phyloP scores from a whole-genome alignment of 2,888 invertebrate species.

The Salpingus planirostris region DNA sequence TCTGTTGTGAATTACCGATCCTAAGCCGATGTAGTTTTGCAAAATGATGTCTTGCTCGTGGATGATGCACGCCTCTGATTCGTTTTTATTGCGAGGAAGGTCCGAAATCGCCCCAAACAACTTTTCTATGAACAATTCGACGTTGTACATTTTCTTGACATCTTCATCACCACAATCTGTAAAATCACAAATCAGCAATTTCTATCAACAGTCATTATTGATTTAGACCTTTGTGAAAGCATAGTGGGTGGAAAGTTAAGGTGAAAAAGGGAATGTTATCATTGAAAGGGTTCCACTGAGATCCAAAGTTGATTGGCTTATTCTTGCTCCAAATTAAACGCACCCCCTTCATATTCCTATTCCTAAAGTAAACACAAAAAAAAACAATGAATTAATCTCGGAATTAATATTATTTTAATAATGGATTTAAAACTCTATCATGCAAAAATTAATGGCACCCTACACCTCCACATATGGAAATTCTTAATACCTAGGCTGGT shows the following conservation, averaged over 20 bases:
- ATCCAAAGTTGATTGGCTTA: slow-evolving; percentile 54
- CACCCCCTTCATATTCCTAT: slow-evolving; percentile 64
- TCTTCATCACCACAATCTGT: slow-evolving; percentile 32
- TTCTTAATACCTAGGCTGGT: slow-evolving; percentile 52
- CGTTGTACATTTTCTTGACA: slow-evolving; percentile 44
- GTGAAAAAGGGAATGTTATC: slow-evolving; percentile 71
- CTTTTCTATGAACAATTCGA: slow-evolving; percentile 52
- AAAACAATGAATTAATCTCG: too few relatives aligned
- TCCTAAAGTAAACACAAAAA: too few relatives aligned
- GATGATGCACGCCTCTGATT: slow-evolving; percentile 45
- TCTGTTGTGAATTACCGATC: slow-evolving; percentile 74
- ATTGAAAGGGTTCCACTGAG: slow-evolving; percentile 81
- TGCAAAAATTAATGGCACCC: slow-evolving; percentile 1
- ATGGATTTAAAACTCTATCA: slow-evolving; percentile 2
- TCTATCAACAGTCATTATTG: slow-evolving; percentile 12
- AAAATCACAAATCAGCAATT: too few relatives aligned
- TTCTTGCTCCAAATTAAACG: slow-evolving; percentile 72
- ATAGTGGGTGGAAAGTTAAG: slow-evolving; percentile 71
- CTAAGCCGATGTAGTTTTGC: slow-evolving; percentile 71
- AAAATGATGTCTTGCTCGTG: slow-evolving; percentile 63
- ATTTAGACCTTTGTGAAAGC: slow-evolving; percentile 56
- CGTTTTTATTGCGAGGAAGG: slow-evolving; percentile 34
- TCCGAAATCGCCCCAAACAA: slow-evolving; percentile 48
- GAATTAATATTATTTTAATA: too few relatives aligned
- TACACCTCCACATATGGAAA: neutral